Percentiles rank a stretch among this genome's conserved stretches.
These are phyloP conservation scores for Agrotis segetum DNA, from an alignment of 2,888 invertebrate species.

Conservation along the genomic window DNA sequence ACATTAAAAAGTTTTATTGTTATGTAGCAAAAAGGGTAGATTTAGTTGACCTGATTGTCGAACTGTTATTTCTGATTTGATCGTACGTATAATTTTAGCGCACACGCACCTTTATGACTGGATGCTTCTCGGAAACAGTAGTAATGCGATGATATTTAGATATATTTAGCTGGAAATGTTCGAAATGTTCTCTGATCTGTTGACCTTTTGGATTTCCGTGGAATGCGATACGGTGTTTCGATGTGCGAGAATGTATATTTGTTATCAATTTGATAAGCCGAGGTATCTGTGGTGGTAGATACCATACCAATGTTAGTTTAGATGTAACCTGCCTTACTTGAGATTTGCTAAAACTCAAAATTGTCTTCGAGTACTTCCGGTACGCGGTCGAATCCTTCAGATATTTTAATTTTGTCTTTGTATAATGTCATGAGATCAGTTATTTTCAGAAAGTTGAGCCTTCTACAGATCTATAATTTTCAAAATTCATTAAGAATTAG, in stretches of 20 bases:
- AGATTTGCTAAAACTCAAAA: background rate
- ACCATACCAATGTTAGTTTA: too few relatives aligned
- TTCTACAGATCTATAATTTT: background rate
- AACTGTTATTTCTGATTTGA: background rate
- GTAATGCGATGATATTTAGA: constrained; percentile 54
- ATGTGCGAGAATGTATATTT: constrained; percentile 4
- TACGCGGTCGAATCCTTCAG: too few relatives aligned
- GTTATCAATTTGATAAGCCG: constrained; percentile 21
- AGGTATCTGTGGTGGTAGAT: background rate
- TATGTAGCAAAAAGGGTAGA: too few relatives aligned
- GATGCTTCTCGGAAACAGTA: constrained; percentile 56
- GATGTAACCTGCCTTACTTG: background rate
- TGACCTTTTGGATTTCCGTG: constrained; percentile 38
- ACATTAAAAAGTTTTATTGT: too few relatives aligned
- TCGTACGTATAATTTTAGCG: constrained; percentile 76
- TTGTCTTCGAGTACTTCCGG: too few relatives aligned
- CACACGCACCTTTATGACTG: constrained; percentile 72
- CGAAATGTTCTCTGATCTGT: constrained; percentile 40
- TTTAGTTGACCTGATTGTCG: too few relatives aligned
- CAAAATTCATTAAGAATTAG: background rate
- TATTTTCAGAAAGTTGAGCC: background rate
- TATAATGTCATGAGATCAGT: background rate
- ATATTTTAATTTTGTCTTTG: too few relatives aligned
- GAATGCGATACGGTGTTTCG: constrained; percentile 12
- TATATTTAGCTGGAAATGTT: constrained; percentile 43